phyloP scores from a whole-genome alignment of 2,113 vertebrate genomes.

The Neodon shergylaensis region DNA sequence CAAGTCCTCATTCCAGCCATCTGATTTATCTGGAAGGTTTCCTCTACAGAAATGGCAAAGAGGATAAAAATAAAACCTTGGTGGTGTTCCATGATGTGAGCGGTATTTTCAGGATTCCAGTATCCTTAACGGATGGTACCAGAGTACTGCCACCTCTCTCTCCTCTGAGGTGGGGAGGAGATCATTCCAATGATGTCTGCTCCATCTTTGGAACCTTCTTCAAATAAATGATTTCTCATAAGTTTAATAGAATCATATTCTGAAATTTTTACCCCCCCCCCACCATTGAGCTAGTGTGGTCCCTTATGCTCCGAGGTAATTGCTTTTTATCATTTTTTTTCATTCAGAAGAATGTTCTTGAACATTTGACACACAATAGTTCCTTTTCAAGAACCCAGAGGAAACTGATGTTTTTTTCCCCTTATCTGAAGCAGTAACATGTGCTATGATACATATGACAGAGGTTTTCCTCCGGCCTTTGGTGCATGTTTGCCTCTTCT shows the following conservation, averaged over 20 bases:
- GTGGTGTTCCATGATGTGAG: conserved; percentile 59
- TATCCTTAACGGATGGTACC: conserved; percentile 69
- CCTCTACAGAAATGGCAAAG: conserved; percentile 55
- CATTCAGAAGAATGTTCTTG: background rate
- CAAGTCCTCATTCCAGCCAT: conserved; percentile 36
- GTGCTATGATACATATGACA: too few species aligned
- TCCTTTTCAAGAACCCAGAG: background rate
- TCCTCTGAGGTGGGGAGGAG: background rate
- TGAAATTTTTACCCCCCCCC: background rate
- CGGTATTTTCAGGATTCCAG: conserved; percentile 53
- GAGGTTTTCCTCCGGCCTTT: background rate
- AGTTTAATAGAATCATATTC: conserved; percentile 53
- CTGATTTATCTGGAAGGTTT: conserved; percentile 62
- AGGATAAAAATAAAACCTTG: conserved; percentile 69
- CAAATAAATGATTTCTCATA: conserved; percentile 51
- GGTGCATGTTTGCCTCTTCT: background rate
- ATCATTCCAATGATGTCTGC: conserved; percentile 19
- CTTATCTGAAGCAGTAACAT: rapidly evolving
- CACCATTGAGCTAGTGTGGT: background rate
- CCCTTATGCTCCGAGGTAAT: background rate
- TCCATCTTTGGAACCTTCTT: conserved; percentile 50
- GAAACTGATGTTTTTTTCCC: conserved; percentile 2
- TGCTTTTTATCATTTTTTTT: background rate
- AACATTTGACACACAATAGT: background rate
- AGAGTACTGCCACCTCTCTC: conserved; percentile 3